Conservation (phyloP, 2,888 invertebrate genomes). For the Papilio demoleus region DNA sequence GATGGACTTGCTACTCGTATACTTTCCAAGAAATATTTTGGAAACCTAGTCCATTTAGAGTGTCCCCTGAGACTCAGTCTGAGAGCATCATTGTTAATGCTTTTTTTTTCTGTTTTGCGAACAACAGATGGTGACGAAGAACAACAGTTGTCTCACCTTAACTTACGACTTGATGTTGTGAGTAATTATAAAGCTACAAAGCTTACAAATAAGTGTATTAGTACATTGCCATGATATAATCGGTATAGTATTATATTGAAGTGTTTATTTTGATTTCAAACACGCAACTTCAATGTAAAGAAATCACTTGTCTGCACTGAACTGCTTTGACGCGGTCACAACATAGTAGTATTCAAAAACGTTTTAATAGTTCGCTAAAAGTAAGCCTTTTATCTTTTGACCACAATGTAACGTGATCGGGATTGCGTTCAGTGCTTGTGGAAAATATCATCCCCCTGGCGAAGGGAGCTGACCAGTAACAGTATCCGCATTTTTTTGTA, state of each 20-base stretch:
- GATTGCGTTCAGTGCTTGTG: conserved; percentile 71
- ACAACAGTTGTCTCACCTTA: background rate
- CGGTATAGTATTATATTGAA: background rate
- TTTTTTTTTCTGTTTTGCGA: background rate
- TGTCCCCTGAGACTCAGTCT: too few species aligned
- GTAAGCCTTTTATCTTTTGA: conserved; percentile 69
- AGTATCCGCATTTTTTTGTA: conserved; percentile 78
- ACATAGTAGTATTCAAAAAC: conserved; percentile 39
- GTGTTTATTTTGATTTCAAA: background rate
- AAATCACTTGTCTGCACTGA: background rate
- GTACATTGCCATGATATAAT: background rate
- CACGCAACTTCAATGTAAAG: background rate
- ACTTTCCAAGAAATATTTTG: too few species aligned
- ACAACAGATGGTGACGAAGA: background rate
- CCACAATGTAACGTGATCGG: conserved; percentile 61
- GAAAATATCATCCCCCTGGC: conserved; percentile 60
- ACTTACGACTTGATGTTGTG: background rate
- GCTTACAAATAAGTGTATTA: background rate
- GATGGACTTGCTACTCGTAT: too few species aligned
- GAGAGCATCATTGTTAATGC: background rate
- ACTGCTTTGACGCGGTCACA: conserved; percentile 6
- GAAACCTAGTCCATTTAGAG: background rate
- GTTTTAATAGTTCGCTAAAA: conserved; percentile 58
- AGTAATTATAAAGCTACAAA: too few species aligned
- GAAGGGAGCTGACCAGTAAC: conserved; percentile 73